Conservation (phyloP, 2,797 vertebrate genomes). For the Tokudaia tokunoshimensis region DNA sequence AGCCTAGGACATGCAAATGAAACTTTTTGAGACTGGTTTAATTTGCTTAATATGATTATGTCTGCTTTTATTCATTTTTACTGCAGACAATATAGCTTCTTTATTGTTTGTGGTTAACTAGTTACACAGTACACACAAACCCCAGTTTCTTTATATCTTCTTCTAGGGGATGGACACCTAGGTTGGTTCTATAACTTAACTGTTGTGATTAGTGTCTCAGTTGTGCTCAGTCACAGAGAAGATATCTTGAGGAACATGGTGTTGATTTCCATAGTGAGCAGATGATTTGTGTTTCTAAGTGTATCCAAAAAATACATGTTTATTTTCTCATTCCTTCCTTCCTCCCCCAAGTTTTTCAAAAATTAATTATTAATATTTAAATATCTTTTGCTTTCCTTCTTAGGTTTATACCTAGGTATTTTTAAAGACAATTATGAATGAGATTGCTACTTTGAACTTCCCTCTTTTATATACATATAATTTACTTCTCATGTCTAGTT, state of each 20-base stretch:
- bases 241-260: background rate
- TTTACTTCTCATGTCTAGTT: background rate
- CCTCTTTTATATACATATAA: background rate
- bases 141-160: background rate
- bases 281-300: slow-evolving; percentile 62
- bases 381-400: background rate
- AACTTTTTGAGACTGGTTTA: background rate
- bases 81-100: background rate
- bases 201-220: background rate
- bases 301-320: slow-evolving; percentile 77
- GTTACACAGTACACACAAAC: background rate
- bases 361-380: background rate
- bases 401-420: background rate
- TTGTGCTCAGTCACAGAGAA: no score
- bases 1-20: no score
- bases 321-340: slow-evolving; percentile 1
- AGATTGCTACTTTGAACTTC: background rate
- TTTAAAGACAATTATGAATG: background rate
- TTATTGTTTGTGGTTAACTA: background rate
- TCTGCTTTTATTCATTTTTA: background rate
- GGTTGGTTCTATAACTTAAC: background rate
- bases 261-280: background rate
- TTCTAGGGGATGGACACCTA: background rate
- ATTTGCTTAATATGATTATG: background rate
- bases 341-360: background rate